Conservation (phyloP, 2,888 invertebrate species). For the Xestia c-nigrum region DNA sequence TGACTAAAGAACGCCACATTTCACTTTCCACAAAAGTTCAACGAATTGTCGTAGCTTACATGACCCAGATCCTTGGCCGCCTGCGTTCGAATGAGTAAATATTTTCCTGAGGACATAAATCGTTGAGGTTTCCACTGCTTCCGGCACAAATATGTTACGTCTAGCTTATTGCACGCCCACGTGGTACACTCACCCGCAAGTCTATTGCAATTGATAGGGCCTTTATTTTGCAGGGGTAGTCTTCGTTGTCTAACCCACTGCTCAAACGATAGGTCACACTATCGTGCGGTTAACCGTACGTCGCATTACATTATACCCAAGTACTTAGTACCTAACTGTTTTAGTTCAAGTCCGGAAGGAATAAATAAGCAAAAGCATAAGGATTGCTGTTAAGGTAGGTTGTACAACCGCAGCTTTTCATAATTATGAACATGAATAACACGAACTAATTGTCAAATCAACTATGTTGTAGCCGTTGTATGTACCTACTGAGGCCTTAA, state of each 20-base stretch:
- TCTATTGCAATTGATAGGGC: neutral
- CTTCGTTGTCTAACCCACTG: neutral
- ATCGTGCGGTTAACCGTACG: neutral
- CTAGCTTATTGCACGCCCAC: conserved; percentile 37
- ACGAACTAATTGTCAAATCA: too few species aligned
- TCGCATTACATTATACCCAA: neutral
- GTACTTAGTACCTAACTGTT: neutral
- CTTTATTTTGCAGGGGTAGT: neutral
- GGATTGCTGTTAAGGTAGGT: neutral
- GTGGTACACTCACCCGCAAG: conserved; percentile 10
- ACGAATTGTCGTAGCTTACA: conserved; percentile 56
- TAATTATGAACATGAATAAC: neutral
- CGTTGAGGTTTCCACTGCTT: conserved; percentile 46
- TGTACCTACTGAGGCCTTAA: too few species aligned
- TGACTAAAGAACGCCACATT: conserved; percentile 63
- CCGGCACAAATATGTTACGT: conserved; percentile 55
- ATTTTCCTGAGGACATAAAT: conserved; percentile 55
- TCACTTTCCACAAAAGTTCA: conserved; percentile 65
- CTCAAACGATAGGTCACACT: neutral
- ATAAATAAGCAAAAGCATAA: neutral
- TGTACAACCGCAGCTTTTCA: neutral
- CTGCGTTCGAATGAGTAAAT: conserved; percentile 49
- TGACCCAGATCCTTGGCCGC: conserved; percentile 62
- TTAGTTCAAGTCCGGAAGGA: neutral
- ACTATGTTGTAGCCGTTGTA: too few species aligned